phyloP scores from a whole-genome alignment of 35 echinoderm and acorn worm genomes.

The Heliocidaris erythrogramma region DNA sequence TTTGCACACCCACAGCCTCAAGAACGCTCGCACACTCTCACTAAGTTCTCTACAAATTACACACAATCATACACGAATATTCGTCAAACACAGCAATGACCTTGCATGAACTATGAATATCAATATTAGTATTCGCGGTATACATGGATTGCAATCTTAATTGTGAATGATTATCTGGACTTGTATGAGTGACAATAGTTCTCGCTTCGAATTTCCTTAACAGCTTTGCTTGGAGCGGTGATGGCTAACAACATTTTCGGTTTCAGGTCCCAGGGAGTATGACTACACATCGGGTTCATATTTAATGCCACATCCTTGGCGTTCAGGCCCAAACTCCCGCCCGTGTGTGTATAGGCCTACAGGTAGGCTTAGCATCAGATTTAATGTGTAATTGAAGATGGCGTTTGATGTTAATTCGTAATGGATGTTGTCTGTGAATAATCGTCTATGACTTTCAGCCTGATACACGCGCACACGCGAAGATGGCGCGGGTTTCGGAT shows the following conservation, averaged over 20 bases:
- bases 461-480: not conserved
- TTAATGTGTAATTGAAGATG: constrained; percentile 11
- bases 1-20: not conserved
- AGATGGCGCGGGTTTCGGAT: not conserved
- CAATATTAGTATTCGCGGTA: not conserved
- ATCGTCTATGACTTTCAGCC: constrained; percentile 14
- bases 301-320: constrained; percentile 5
- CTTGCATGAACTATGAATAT: not conserved
- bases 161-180: constrained; percentile 4
- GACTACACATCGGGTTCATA: not conserved
- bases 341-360: not conserved
- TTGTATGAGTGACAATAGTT: not conserved
- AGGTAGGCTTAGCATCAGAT: not conserved
- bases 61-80: no score
- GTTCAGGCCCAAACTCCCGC: not conserved
- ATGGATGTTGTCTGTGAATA: constrained; percentile 43
- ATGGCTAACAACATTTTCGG: not conserved
- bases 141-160: constrained; percentile 11
- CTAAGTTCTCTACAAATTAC: not conserved
- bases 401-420: not conserved
- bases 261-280: not conserved
- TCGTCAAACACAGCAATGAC: not conserved
- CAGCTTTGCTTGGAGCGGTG: not conserved
- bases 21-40: not conserved
- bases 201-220: constrained; percentile 3